Conservation (phyloP, 2,797 vertebrate species). For the Peromyscus nudipes region DNA sequence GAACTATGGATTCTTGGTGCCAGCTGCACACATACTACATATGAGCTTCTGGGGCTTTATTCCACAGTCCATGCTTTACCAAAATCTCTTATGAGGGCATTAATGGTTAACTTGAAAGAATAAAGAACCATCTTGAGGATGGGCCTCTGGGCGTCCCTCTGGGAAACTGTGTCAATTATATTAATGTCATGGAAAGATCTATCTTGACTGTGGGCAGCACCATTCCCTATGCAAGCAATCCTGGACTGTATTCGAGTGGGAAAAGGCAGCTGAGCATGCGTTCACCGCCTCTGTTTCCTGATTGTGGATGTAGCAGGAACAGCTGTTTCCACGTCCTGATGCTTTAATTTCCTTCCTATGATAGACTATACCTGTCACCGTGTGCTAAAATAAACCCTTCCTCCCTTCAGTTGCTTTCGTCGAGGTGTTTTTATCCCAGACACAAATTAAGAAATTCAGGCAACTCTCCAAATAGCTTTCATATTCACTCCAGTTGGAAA, state of each 20-base stretch:
- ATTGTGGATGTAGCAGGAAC: neutral
- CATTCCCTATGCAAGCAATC: too few species aligned
- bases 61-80: neutral
- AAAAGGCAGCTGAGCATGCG: too few species aligned
- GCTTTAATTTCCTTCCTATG: neutral
- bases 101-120: neutral
- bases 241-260: neutral
- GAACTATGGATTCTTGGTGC: neutral
- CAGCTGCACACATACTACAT: neutral
- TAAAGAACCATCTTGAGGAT: neutral
- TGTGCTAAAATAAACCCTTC: neutral
- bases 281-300: neutral
- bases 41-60: neutral
- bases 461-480: neutral
- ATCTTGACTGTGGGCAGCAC: neutral
- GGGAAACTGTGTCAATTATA: neutral
- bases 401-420: neutral
- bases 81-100: neutral
- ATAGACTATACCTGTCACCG: neutral
- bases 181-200: neutral
- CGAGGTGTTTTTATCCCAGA: neutral
- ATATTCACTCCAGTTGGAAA: neutral
- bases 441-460: neutral
- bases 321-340: neutral
- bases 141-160: neutral